Evolutionary conservation across 2,888 invertebrate genomes (phyloP), one percentile per base, ranked within the genome.

Genomic region (Synanthedon myopaeformis): DNA sequence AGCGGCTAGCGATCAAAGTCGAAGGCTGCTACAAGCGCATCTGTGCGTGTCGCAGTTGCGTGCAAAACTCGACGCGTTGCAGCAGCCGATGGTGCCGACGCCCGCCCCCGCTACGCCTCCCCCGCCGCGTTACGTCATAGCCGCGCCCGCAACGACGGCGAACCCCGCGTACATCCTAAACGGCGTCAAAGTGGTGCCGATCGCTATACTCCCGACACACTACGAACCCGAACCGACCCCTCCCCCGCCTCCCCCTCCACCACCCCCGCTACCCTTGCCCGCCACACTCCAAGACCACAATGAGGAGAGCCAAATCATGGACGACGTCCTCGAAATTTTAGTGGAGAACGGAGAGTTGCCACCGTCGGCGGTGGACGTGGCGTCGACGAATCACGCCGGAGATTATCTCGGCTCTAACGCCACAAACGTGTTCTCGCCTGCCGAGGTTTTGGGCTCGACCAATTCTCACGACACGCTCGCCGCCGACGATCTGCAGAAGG

Each of bases 331-430:
- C 54, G 97, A 98, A 73, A 96, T 98, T 62, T 90, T 98, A 12
- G 96, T 97, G 50, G 94, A 96, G 70, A 96, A 96, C 74, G 97
- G 97, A 11, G 97, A 97, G 71, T 79, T 97, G 55, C 96, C 97
- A 1, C 92, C 96, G 8, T 96, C 96, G 64, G 96, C 96, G 0
- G 96, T 95, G 1, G 91, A 68, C 42, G 76, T 93, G 63, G 91
- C 59, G 74, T 89, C 58, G 89, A 91, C 28, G 89, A 92, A 35
- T 80, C 73, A 75, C 49, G 62, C 68, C 3, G 68, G 66, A 14
- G 76, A 69, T 56, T 65, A 65, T 23, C 60, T 70, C 17, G 63
- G 70, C 3, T 45, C 49, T 6, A 17, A 49, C 19, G 66, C 74
- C 2, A 65, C 74, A 42, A 69, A 70, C 41, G 60, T 72, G 10